Base-by-base conservation (phyloP, 1,140 invertebrate species). In the Drosophila ercepeae region DNA sequence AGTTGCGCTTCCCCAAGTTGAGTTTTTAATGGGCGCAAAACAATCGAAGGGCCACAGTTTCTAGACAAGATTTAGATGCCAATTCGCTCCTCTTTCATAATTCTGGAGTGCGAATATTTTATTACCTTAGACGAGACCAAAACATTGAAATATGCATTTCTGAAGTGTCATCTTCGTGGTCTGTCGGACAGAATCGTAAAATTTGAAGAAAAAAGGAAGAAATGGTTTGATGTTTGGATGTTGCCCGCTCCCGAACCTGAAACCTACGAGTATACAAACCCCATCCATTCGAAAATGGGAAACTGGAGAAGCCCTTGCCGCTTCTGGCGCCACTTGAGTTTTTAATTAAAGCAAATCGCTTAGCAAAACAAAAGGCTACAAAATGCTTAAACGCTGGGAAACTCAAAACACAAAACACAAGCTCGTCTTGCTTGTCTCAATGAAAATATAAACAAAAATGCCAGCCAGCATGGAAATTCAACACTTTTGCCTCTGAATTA, bases 101-200 rank as follows among this genome's bases (percentile, higher is more conserved):
- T 81, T 82, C 55, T 32, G 70, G 69, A 73, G 68, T 77, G 77
- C 76, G 67, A 76, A 77, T 86, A 81, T 84, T 84, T 84, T 84
- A 84, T 84, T 84, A 81, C 81, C 81, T 81, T 75, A 52, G 41
- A 65, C 54, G 54, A 76, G 82, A 77, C 74, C 53, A 52, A 76
- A 68, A 69, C 78, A 77, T 88, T 84, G 82, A 88, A 84, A 88
- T 84, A 88, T 84, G 79, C 79, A 73, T 73, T 73, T 86, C 67
- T 81, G 54, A 75, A 79, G 76, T 81, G 79, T 72, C 68, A 65
- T 79, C 81, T 59, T 86, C 63, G 52, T 34, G 55, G 67, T 67
- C 39, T 67, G 60, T 1, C 46, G 18, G 49, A 18, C 39, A 46
- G 42, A 32, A 61, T 72, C 69, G 57, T 72, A 72, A 72, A 72